Base-by-base conservation (phyloP, 2,797 vertebrate genomes). In the Lithobates sylvaticus region DNA sequence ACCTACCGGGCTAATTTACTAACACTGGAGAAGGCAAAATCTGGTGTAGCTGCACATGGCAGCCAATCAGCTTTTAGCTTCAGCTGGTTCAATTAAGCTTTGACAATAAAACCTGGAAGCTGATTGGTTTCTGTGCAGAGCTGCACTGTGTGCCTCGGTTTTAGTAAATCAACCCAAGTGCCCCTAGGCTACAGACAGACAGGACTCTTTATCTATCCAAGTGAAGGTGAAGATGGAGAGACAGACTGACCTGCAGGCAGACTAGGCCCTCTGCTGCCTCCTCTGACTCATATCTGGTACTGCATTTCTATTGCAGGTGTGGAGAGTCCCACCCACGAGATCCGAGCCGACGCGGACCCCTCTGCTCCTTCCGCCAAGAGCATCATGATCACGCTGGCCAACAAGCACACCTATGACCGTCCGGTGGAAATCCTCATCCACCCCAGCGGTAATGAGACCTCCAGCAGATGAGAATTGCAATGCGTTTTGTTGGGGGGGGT, bases 321-420 rank as follows among this genome's bases (percentile, higher is more conserved):
- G 0, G 98, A 99, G 90, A 99, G 98, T 89, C 97, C 98, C 0
- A 98, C 97, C 0, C 98, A 99, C 0, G 96, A 97, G 89, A 98
- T 99, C 89, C 95, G 97, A 23, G 98, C 98, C 0, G 98, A 99
- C 0, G 98, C 98, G 0, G 96, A 98, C 88, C 97, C 98, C 0
- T 94, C 93, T 0, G 98, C 98, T 10, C 91, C 88, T 88, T 99
- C 96, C 0, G 98, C 98, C 90, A 96, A 93, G 90, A 99, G 96
- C 81, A 93, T 99, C 0, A 79, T 96, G 84, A 94, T 99, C 95
- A 98, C 97, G 0, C 92, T 99, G 92, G 97, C 98, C 61, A 95
- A 97, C 88, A 98, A 96, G 87, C 99, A 99, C 91, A 98, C 97
- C 50, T 99, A 98, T 0, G 98, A 99, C 95, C 95, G 96, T n/a